phyloP scores from a whole-genome alignment of 2,797 vertebrate genomes.

The Eleutherodactylus coqui region DNA sequence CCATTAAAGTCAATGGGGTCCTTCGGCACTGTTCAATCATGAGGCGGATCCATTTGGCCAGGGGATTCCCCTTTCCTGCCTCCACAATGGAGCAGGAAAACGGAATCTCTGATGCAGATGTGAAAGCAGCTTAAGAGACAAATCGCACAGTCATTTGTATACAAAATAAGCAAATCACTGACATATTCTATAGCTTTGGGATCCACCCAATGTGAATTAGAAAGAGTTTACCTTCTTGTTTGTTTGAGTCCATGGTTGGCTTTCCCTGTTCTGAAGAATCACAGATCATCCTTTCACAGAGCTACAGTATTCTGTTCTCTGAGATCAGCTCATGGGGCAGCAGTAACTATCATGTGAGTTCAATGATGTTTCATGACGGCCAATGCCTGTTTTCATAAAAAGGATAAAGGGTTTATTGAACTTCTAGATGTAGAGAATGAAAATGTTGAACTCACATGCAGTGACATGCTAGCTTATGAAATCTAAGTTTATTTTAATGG shows the following conservation, averaged over 20 bases:
- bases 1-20: no score
- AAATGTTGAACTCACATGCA: constrained; percentile 57
- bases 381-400: constrained; percentile 73
- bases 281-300: constrained; percentile 70
- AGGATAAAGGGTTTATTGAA: constrained; percentile 71
- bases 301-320: constrained; percentile 68
- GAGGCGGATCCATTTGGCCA: no score
- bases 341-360: constrained; percentile 70
- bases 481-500: not conserved
- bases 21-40: no score
- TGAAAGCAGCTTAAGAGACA: no score
- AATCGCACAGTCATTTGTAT: not conserved
- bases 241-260: constrained; percentile 75
- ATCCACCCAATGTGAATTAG: not conserved
- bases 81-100: no score
- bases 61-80: no score
- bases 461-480: constrained; percentile 52
- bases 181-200: not conserved
- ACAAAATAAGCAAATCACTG: not conserved
- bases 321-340: constrained; percentile 69
- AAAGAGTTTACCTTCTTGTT: constrained; percentile 74
- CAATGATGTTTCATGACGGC: constrained; percentile 67
- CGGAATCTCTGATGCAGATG: no score
- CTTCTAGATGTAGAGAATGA: not conserved
- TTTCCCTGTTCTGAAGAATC: constrained; percentile 64